Conservation (phyloP, 2,888 invertebrate genomes). For the Dexiosoma caninum region DNA sequence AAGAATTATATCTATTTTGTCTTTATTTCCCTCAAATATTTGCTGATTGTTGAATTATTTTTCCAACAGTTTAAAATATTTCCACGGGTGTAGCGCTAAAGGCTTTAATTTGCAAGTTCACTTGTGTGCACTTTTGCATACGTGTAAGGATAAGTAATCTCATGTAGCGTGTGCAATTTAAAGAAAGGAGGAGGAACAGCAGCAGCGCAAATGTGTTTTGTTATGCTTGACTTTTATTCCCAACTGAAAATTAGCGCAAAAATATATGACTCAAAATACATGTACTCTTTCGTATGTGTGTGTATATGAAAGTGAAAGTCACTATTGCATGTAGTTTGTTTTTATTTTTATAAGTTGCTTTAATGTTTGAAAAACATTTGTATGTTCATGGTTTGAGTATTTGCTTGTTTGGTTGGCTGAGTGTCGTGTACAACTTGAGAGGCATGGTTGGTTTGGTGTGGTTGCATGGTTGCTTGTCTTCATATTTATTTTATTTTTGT, state of each 20-base stretch:
- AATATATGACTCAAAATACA: conserved; percentile 54
- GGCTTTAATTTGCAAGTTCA: too few relatives aligned
- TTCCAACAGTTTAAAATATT: too few relatives aligned
- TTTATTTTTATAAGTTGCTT: neutral
- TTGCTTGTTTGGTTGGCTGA: conserved; percentile 38
- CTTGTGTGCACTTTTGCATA: too few relatives aligned
- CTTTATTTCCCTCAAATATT: too few relatives aligned
- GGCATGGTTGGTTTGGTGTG: conserved; percentile 28
- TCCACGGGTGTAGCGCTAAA: too few relatives aligned
- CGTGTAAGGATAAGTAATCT: too few relatives aligned
- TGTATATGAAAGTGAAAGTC: conserved; percentile 64
- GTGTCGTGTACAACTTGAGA: conserved; percentile 32
- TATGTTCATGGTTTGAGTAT: neutral
- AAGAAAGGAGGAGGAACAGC: neutral
- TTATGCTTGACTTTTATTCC: conserved; percentile 64
- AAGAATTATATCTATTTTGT: too few relatives aligned
- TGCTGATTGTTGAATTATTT: too few relatives aligned
- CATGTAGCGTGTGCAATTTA: too few relatives aligned
- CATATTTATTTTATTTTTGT: conserved; percentile 25
- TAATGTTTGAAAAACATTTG: neutral
- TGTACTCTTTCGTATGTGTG: too few relatives aligned
- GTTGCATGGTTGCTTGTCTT: conserved; percentile 33
- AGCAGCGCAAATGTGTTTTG: conserved; percentile 47
- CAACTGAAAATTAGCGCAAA: conserved; percentile 63
- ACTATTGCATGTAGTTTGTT: conserved; percentile 4